phyloP scores from a whole-genome alignment of 2,113 vertebrate genomes.

The Charadrius vociferus region DNA sequence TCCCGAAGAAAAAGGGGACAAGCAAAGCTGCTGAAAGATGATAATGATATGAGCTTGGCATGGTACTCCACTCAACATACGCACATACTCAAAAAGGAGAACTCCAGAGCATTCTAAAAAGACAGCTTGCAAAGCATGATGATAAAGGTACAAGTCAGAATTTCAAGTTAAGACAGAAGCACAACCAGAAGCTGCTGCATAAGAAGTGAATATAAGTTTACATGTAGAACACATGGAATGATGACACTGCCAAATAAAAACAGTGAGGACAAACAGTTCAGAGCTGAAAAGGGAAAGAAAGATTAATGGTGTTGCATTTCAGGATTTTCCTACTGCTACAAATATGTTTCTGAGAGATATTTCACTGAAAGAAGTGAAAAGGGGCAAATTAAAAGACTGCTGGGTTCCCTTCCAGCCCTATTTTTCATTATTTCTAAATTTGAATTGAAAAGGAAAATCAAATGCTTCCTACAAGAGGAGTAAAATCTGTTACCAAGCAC shows the following conservation, averaged over 20 bases:
- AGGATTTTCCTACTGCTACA: background rate
- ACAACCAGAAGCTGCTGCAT: conserved; percentile 11
- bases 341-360: background rate
- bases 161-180: background rate
- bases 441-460: background rate
- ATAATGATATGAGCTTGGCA: background rate
- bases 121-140: background rate
- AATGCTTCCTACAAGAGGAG: background rate
- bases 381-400: background rate
- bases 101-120: background rate
- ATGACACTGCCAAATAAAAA: background rate
- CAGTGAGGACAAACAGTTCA: background rate
- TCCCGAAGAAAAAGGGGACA: background rate
- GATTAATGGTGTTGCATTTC: background rate
- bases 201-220: background rate
- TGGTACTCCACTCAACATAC: background rate
- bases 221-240: background rate
- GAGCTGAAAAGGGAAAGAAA: background rate
- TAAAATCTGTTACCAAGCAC: background rate
- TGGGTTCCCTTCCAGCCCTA: background rate
- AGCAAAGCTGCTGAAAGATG: background rate
- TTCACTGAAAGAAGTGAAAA: background rate
- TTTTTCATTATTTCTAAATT: background rate
- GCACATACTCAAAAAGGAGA: background rate
- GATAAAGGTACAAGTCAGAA: background rate